Evolutionary conservation across 1,140 invertebrate genomes (phyloP).

Genomic region (Drosophila sechellia): DNA sequence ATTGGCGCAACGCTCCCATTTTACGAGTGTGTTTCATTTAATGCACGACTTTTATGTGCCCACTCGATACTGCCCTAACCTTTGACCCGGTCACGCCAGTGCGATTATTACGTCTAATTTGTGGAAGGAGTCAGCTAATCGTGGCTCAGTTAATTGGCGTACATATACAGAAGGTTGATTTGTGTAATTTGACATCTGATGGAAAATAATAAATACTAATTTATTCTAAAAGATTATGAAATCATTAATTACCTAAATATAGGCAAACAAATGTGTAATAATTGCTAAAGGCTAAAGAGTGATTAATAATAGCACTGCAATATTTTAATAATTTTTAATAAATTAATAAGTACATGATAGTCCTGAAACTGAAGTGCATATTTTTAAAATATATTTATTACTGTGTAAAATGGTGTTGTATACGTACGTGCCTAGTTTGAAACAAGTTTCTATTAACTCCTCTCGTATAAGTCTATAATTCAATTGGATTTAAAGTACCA

Average conservation of each 20-base stretch:
- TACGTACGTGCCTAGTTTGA: neutral
- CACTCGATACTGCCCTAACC: conserved; percentile 11
- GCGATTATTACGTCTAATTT: conserved; percentile 14
- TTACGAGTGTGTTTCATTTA: conserved; percentile 62
- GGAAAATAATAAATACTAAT: conserved; percentile 49
- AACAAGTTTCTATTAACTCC: neutral
- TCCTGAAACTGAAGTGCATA: no score
- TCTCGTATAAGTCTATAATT: neutral
- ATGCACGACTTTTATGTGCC: conserved; percentile 40
- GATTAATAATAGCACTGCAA: no score
- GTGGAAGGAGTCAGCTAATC: conserved; percentile 25
- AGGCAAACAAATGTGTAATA: neutral
- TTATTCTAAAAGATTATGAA: conserved; percentile 38
- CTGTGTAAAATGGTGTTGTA: neutral
- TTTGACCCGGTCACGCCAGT: conserved; percentile 13
- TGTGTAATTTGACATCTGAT: conserved; percentile 10
- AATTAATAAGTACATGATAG: no score
- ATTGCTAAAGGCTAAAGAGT: no score
- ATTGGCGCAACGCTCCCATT: conserved; percentile 37
- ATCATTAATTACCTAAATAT: conserved; percentile 37
- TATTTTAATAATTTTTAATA: no score
- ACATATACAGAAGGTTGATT: conserved; percentile 29
- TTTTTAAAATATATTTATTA: no score
- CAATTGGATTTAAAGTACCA: neutral
- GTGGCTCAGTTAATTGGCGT: conserved; percentile 23